Base-by-base conservation (phyloP, 2,113 vertebrate species). In the Cololabis saira region DNA sequence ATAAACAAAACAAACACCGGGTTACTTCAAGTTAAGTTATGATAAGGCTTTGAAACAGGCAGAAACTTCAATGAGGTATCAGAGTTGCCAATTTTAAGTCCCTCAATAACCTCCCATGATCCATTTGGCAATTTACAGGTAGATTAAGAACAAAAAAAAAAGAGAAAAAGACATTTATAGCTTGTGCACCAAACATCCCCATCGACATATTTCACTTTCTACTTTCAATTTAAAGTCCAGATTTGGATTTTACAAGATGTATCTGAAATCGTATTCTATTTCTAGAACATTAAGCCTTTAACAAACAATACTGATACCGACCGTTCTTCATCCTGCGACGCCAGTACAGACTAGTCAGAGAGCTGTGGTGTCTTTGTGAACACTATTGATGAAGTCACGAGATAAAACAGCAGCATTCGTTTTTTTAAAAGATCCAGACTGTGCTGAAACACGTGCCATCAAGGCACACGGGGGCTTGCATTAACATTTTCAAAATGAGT, bases 11-110 rank as follows among this genome's bases (percentile, higher is more conserved):
- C 42, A 71, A 57, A 45, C 15, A 45, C 22, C 10, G 55, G 52
- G 40, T 45, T 55, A 74, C 49, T 70, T 81, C 51, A 75, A 70
- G 67, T 78, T 45, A 70, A 81, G 50, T 74, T 64, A 51, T 67
- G 49, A 69, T 67, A 84, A 87, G 81, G 76, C 78, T 80, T 83
- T 67, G 22, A 52, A 78, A 81, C 63, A 80, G 57, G 71, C 74
- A 75, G 61, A 84, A 72, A 70, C 54, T 71, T 77, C 60, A 59
- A 9, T 74, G 62, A 84, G 74, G 76, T 76, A 76, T 78, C 51
- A 73, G 45, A 14, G 63, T 63, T 64, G 37, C 40, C 3, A 2
- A 61, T 55, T 52, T 58, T 24, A 71, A 77, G 59, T 68, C 50
- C 33, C 45, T 49, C 59, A 37, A 43, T 17, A 50, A 70, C 60